Evolutionary conservation across 2,888 invertebrate species (phyloP).

Genomic region (Oscheius sp.): DNA sequence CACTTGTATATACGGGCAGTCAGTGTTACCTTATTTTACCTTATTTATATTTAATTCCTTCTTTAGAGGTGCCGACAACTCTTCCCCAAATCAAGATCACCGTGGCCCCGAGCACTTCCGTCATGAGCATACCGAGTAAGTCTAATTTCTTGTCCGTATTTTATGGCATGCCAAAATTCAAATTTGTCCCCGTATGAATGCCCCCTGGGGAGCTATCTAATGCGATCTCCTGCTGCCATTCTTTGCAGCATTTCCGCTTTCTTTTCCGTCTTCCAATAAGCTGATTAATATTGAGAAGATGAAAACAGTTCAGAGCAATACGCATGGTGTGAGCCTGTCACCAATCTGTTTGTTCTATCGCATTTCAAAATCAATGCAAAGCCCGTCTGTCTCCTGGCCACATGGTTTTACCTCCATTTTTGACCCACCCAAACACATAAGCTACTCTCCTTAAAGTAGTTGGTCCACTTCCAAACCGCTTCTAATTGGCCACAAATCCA

Average conservation of each 20-base stretch:
- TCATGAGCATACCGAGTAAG: slow-evolving; percentile 53
- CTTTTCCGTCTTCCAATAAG: slow-evolving; percentile 1
- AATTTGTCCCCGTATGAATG: slow-evolving; percentile 20
- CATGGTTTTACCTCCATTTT: too few species aligned
- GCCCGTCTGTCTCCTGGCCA: slow-evolving; percentile 1
- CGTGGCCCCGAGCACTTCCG: slow-evolving; percentile 52
- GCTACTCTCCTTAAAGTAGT: neutral
- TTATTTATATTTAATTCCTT: neutral
- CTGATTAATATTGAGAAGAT: neutral
- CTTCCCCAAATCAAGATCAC: slow-evolving; percentile 55
- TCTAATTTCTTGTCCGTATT: slow-evolving; percentile 1
- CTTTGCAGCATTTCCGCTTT: neutral
- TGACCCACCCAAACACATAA: neutral
- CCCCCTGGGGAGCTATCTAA: slow-evolving; percentile 22
- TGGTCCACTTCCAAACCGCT: neutral
- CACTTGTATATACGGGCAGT: too few species aligned
- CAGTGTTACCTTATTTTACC: too few species aligned
- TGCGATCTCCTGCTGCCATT: slow-evolving; percentile 21
- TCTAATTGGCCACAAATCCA: slow-evolving; percentile 20
- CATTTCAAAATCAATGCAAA: slow-evolving; percentile 35
- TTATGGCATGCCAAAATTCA: slow-evolving; percentile 15
- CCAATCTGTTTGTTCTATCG: slow-evolving; percentile 31
- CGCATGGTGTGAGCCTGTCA: slow-evolving; percentile 15
- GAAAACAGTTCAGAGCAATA: slow-evolving; percentile 24
- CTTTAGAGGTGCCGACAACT: slow-evolving; percentile 57